A percentile compares a stretch with the other conserved stretches of the same genome.
These are phyloP conservation scores for Sciaenops ocellatus DNA, from an alignment of 2,797 vertebrate genomes.

Conservation along the genomic window DNA sequence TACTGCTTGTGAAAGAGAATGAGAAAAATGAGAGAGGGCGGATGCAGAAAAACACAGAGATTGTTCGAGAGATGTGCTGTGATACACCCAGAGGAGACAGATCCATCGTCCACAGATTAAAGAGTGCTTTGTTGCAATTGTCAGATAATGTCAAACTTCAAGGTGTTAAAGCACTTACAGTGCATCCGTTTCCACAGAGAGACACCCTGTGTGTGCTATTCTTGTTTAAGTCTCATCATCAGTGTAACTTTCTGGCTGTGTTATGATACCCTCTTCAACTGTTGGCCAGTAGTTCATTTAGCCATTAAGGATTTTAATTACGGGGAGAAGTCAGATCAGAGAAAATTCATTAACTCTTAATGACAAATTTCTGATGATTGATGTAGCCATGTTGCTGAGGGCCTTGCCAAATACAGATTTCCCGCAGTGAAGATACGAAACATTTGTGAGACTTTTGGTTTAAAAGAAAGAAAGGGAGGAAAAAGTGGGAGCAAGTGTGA, in stretches of 20 bases:
- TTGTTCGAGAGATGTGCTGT: slow-evolving; percentile 12
- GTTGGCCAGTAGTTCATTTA: slow-evolving; percentile 42
- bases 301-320: slow-evolving; percentile 64
- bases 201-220: background rate
- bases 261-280: slow-evolving; percentile 32
- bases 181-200: slow-evolving; percentile 28
- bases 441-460: slow-evolving; percentile 16
- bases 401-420: slow-evolving; percentile 46
- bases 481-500: background rate
- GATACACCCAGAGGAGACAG: slow-evolving; percentile 21
- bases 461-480: background rate
- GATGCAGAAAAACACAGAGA: slow-evolving; percentile 23
- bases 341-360: slow-evolving; percentile 65
- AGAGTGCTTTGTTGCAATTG: slow-evolving; percentile 27
- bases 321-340: slow-evolving; percentile 53
- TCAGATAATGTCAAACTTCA: slow-evolving; percentile 31
- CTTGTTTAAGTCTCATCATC: slow-evolving; percentile 21
- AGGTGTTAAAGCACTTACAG: slow-evolving; percentile 16
- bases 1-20: slow-evolving; percentile 44
- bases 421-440: slow-evolving; percentile 17
- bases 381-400: slow-evolving; percentile 39
- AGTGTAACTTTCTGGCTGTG: slow-evolving; percentile 14
- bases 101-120: slow-evolving; percentile 41
- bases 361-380: slow-evolving; percentile 51
- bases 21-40: slow-evolving; percentile 29